phyloP scores from a whole-genome alignment of 2,888 invertebrate species.

The Drepana falcataria region DNA sequence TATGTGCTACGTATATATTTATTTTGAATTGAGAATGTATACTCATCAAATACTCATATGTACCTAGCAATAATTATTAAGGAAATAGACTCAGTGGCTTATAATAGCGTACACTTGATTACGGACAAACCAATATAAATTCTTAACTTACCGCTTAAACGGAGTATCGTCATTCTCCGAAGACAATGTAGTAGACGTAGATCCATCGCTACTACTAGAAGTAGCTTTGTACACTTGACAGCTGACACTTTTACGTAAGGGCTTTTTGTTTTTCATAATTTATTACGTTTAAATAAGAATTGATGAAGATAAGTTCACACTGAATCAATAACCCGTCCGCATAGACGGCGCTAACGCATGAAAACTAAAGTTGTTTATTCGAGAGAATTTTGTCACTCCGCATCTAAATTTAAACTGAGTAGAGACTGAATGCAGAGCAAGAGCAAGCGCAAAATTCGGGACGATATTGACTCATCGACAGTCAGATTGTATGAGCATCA shows the following conservation, averaged over 20 bases:
- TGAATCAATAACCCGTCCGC: slow-evolving; percentile 8
- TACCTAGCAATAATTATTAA: too few species aligned
- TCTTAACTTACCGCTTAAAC: slow-evolving; percentile 50
- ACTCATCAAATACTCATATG: too few species aligned
- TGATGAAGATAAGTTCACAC: slow-evolving; percentile 7
- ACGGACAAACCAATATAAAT: neutral
- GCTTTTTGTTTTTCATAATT: slow-evolving; percentile 18
- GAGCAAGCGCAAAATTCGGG: slow-evolving; percentile 27
- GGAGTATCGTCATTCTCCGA: slow-evolving; percentile 53
- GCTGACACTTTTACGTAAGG: slow-evolving; percentile 45
- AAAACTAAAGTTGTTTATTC: slow-evolving; percentile 27
- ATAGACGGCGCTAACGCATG: slow-evolving; percentile 21
- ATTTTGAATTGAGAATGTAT: too few species aligned
- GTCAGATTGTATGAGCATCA: slow-evolving; percentile 36
- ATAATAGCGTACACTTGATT: too few species aligned
- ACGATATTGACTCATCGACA: slow-evolving; percentile 44
- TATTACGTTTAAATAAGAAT: slow-evolving; percentile 15
- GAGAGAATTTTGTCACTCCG: slow-evolving; percentile 52
- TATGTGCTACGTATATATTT: too few species aligned
- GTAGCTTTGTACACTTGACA: slow-evolving; percentile 47
- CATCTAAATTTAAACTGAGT: slow-evolving; percentile 58
- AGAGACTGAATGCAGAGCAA: slow-evolving; percentile 29
- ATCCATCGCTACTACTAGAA: slow-evolving; percentile 55
- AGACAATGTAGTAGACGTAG: slow-evolving; percentile 51
- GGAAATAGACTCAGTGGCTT: too few species aligned